Evolutionary conservation across 2,797 vertebrate genomes (phyloP).

Genomic region (Chiroxiphia lanceolata): DNA sequence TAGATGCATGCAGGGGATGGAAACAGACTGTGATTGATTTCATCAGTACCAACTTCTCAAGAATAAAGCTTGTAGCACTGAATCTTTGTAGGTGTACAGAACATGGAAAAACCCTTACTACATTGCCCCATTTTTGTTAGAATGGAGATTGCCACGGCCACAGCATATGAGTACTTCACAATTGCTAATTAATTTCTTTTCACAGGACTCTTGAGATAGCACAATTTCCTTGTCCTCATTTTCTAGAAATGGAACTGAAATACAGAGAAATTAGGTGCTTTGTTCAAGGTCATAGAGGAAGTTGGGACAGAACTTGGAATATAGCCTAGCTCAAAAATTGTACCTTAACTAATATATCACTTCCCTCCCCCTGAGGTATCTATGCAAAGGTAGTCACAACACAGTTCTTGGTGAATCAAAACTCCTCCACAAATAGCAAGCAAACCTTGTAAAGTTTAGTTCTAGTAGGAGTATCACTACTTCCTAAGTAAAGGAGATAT

Average conservation of each 20-base stretch:
- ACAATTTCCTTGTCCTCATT: constrained; percentile 56
- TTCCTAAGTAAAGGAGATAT: not conserved
- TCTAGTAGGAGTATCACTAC: not conserved
- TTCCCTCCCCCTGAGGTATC: constrained; percentile 37
- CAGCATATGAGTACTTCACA: constrained; percentile 11
- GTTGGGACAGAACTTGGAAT: constrained; percentile 20
- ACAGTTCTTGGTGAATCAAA: constrained; percentile 20
- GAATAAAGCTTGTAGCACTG: not conserved
- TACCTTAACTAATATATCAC: constrained; percentile 47
- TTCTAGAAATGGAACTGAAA: constrained; percentile 46
- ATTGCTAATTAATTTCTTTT: constrained; percentile 62
- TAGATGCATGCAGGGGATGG: not conserved
- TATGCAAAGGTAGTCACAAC: constrained; percentile 40
- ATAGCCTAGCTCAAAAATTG: constrained; percentile 31
- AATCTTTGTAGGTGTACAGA: not conserved
- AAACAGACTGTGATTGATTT: not conserved
- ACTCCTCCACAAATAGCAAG: not conserved
- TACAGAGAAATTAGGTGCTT: constrained; percentile 10
- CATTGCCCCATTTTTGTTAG: constrained; percentile 34
- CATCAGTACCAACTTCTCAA: not conserved
- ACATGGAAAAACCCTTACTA: not conserved
- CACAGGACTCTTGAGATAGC: constrained; percentile 36
- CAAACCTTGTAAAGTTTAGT: not conserved
- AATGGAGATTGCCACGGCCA: constrained; percentile 6
- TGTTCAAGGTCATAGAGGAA: constrained; percentile 56